Percentiles rank a stretch among this genome's conserved stretches.
Evolutionary conservation across 2,888 invertebrate species (phyloP).

Genomic region (Agrotis ipsilon): DNA sequence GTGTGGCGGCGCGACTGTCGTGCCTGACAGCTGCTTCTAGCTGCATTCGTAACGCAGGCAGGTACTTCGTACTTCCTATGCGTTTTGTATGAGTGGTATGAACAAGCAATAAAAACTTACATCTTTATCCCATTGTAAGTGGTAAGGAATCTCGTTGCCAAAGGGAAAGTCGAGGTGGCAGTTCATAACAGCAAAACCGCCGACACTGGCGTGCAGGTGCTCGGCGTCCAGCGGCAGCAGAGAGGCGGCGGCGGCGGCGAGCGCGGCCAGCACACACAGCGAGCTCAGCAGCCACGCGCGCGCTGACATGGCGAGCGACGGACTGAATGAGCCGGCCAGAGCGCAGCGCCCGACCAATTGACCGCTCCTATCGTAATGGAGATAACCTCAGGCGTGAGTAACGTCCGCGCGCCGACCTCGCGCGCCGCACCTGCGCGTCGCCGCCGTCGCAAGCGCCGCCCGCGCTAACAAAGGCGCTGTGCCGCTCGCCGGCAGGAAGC

Average conservation of each 20-base stretch:
- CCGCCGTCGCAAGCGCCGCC: slow-evolving; percentile 49
- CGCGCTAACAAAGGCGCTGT: slow-evolving; percentile 62
- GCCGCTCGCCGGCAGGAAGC: slow-evolving; percentile 63
- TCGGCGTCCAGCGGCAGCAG: slow-evolving; percentile 84
- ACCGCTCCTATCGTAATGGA: slow-evolving; percentile 63
- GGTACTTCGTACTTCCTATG: slow-evolving; percentile 5
- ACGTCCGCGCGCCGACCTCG: slow-evolving; percentile 61
- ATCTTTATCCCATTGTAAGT: slow-evolving; percentile 97
- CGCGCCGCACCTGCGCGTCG: slow-evolving; percentile 50
- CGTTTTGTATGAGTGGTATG: neutral
- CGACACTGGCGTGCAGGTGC: slow-evolving; percentile 93
- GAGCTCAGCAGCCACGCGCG: slow-evolving; percentile 40
- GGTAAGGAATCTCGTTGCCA: slow-evolving; percentile 96
- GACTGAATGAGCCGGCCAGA: slow-evolving; percentile 36
- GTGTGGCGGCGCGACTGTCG: too few relatives aligned
- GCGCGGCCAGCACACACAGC: slow-evolving; percentile 22
- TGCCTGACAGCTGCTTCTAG: too few relatives aligned
- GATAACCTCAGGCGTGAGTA: slow-evolving; percentile 62
- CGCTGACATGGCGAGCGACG: slow-evolving; percentile 31
- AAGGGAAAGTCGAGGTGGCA: slow-evolving; percentile 97
- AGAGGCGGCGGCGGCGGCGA: slow-evolving; percentile 64
- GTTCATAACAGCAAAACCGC: slow-evolving; percentile 95
- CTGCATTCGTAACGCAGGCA: neutral
- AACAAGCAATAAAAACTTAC: slow-evolving; percentile 89
- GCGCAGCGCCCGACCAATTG: slow-evolving; percentile 58